phyloP scores from a whole-genome alignment of 2,113 vertebrate genomes.

The Etheostoma spectabile region DNA sequence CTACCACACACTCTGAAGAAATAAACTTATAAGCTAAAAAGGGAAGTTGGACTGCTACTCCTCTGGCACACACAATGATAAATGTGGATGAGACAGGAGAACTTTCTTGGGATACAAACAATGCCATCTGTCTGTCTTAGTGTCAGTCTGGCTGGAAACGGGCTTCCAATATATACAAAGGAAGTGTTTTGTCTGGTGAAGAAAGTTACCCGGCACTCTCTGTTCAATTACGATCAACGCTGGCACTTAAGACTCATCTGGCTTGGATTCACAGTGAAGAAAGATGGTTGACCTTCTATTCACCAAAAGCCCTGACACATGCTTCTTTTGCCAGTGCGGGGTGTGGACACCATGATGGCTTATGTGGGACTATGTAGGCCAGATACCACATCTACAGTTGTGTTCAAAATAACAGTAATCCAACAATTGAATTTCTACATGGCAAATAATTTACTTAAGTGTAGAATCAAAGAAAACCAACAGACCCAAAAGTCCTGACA shows the following conservation, averaged over 20 bases:
- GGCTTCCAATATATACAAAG: conserved; percentile 63
- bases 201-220: conserved; percentile 52
- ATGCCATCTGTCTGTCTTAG: conserved; percentile 45
- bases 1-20: conserved; percentile 58
- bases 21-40: conserved; percentile 68
- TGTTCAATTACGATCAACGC: conserved; percentile 40
- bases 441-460: too few species aligned
- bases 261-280: conserved; percentile 42
- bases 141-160: conserved; percentile 54
- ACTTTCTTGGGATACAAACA: conserved; percentile 48
- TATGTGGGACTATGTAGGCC: conserved; percentile 23
- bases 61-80: conserved; percentile 58
- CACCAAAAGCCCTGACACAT: conserved; percentile 41
- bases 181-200: conserved; percentile 73
- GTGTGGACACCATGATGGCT: conserved; percentile 44
- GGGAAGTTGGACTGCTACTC: conserved; percentile 38
- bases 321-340: conserved; percentile 37
- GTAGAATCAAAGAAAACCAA: too few species aligned
- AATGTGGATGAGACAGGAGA: conserved; percentile 61
- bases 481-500: too few species aligned
- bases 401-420: too few species aligned
- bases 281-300: conserved; percentile 71
- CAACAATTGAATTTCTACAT: too few species aligned
- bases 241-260: conserved; percentile 37
- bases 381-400: conserved; percentile 18